Percentiles rank a stretch among this genome's conserved stretches.
Evolutionary conservation across 2,888 invertebrate species (phyloP).

Genomic region (Brachyopa scutellaris): DNA sequence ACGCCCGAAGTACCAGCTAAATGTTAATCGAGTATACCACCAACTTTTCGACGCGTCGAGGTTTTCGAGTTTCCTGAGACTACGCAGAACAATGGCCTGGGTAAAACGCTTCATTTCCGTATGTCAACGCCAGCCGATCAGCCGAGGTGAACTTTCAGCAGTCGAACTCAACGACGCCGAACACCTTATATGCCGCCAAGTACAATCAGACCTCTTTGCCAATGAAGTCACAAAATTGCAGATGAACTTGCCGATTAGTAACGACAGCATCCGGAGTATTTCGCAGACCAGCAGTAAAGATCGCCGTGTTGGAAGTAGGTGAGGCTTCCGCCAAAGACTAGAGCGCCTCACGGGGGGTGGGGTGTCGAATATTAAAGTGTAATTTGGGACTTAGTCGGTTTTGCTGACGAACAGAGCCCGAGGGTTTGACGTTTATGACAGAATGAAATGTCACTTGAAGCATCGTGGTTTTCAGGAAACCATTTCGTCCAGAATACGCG

Average conservation of each 20-base stretch:
- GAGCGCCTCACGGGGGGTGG: too few relatives aligned
- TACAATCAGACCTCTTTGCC: neutral
- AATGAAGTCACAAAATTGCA: neutral
- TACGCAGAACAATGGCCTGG: slow-evolving; percentile 12
- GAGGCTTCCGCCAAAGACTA: too few relatives aligned
- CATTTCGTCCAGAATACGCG: too few relatives aligned
- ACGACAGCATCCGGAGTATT: slow-evolving; percentile 33
- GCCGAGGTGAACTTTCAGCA: neutral
- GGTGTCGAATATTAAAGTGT: too few relatives aligned
- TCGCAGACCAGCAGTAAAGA: slow-evolving; percentile 36
- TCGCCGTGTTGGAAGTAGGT: slow-evolving; percentile 54
- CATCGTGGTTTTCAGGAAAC: too few relatives aligned
- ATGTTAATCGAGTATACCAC: too few relatives aligned
- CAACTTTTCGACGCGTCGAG: neutral
- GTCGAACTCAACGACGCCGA: neutral
- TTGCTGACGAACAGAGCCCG: too few relatives aligned
- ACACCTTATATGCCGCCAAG: neutral
- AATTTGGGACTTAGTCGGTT: too few relatives aligned
- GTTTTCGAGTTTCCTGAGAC: neutral
- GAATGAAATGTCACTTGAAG: too few relatives aligned
- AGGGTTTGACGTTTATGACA: too few relatives aligned
- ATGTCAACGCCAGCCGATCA: neutral
- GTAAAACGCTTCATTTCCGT: neutral
- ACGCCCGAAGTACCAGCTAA: neutral
- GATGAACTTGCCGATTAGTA: neutral